Percentiles rank a stretch among this genome's conserved stretches.
phyloP scores from a whole-genome alignment of 2,113 vertebrate genomes.

The Hylia prasina region DNA sequence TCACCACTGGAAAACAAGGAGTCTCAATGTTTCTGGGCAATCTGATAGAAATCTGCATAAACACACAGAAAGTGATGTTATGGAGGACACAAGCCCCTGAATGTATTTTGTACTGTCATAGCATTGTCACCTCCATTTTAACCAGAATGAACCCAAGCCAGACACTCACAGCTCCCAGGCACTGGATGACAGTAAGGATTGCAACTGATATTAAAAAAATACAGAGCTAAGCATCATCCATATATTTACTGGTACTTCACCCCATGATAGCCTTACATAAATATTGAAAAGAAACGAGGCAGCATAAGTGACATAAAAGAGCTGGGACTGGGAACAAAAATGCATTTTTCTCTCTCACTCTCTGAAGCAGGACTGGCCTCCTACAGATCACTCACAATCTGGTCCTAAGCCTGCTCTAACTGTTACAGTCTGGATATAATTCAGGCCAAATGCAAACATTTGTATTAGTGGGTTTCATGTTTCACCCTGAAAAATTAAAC shows the following conservation, averaged over 20 bases:
- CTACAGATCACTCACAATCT: constrained; percentile 31
- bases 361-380: constrained; percentile 31
- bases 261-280: not conserved
- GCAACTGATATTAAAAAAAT: not conserved
- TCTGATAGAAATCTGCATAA: not conserved
- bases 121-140: not conserved
- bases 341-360: constrained; percentile 23
- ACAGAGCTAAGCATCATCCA: not conserved
- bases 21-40: not conserved
- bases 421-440: constrained; percentile 57
- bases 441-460: constrained; percentile 63
- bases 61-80: not conserved
- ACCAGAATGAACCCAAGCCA: not conserved
- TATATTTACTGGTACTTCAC: constrained; percentile 1
- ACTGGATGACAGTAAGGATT: not conserved
- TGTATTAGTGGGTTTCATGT: constrained; percentile 52
- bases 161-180: not conserved
- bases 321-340: not conserved
- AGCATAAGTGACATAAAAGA: not conserved
- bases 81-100: not conserved
- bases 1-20: not conserved
- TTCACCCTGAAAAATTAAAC: constrained; percentile 67
- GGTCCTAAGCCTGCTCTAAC: constrained; percentile 38
- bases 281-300: not conserved
- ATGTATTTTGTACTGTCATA: not conserved